Conservation (phyloP, 2,113 vertebrate species). For the Campylomormyrus numenius region DNA sequence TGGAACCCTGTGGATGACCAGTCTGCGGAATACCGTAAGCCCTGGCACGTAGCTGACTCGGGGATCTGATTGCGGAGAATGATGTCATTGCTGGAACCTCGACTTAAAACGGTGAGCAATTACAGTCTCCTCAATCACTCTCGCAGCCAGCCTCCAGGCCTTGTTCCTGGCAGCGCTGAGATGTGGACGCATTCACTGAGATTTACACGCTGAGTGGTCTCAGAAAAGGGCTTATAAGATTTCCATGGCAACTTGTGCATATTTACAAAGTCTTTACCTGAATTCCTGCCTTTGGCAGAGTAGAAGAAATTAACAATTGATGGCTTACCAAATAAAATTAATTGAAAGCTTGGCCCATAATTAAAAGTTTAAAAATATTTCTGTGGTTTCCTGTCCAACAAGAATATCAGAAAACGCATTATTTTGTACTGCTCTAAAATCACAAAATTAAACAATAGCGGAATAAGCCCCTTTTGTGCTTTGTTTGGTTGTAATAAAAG, state of each 20-base stretch:
- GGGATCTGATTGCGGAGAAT: slow-evolving; percentile 51
- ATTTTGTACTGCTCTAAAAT: neutral
- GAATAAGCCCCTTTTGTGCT: slow-evolving; percentile 32
- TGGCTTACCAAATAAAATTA: neutral
- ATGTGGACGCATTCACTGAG: neutral
- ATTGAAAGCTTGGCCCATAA: neutral
- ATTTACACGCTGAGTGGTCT: neutral
- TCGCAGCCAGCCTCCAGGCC: neutral
- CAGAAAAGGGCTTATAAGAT: neutral
- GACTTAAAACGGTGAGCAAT: slow-evolving; percentile 35
- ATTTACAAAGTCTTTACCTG: neutral
- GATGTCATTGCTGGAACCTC: slow-evolving; percentile 46
- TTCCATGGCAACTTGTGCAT: neutral
- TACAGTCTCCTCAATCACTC: slow-evolving; percentile 20
- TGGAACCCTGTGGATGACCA: slow-evolving; percentile 59
- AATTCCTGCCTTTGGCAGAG: neutral
- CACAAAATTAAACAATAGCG: neutral
- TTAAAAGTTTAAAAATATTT: neutral
- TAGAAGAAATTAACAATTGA: neutral
- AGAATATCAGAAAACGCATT: neutral
- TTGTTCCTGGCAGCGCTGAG: neutral
- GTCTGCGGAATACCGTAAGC: slow-evolving; percentile 55
- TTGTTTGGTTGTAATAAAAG: slow-evolving; percentile 20
- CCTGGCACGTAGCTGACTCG: slow-evolving; percentile 52
- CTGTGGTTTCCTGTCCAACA: neutral